These are phyloP conservation scores for Ephialtes manifestator DNA, from an alignment of 2,888 invertebrate genomes.

Conservation along the genomic window DNA sequence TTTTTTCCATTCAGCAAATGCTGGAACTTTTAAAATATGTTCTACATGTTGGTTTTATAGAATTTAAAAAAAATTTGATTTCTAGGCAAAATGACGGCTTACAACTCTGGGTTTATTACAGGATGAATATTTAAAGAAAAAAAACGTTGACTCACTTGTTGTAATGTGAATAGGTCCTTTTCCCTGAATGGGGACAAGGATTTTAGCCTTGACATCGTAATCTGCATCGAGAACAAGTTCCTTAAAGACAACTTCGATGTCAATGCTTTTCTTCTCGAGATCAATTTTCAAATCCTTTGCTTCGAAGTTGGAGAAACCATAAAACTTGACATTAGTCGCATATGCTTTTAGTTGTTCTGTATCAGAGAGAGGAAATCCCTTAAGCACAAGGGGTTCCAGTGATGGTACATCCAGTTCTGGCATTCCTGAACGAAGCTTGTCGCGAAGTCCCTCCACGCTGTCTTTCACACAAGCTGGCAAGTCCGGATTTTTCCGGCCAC, in stretches of 20 bases:
- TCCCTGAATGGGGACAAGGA: slow-evolving; percentile 79
- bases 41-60: too few relatives aligned
- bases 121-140: neutral
- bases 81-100: too few relatives aligned
- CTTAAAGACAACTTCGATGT: slow-evolving; percentile 68
- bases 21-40: too few relatives aligned
- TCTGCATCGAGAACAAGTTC: slow-evolving; percentile 72
- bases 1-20: too few relatives aligned
- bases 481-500: slow-evolving; percentile 79
- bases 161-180: slow-evolving; percentile 76
- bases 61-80: too few relatives aligned
- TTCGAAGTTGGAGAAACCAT: slow-evolving; percentile 74
- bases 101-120: neutral
- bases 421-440: slow-evolving; percentile 76
- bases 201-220: slow-evolving; percentile 79
- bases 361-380: slow-evolving; percentile 75
- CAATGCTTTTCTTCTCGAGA: slow-evolving; percentile 70
- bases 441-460: slow-evolving; percentile 73
- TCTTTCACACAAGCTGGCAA: slow-evolving; percentile 77
- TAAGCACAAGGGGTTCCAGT: slow-evolving; percentile 78
- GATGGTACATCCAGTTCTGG: slow-evolving; percentile 80
- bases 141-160: slow-evolving; percentile 71
- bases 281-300: slow-evolving; percentile 71
- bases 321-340: slow-evolving; percentile 75
- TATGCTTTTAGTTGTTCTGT: slow-evolving; percentile 74